Base-by-base conservation (phyloP, 2,888 invertebrate species). In the Pachydiplax longipennis region DNA sequence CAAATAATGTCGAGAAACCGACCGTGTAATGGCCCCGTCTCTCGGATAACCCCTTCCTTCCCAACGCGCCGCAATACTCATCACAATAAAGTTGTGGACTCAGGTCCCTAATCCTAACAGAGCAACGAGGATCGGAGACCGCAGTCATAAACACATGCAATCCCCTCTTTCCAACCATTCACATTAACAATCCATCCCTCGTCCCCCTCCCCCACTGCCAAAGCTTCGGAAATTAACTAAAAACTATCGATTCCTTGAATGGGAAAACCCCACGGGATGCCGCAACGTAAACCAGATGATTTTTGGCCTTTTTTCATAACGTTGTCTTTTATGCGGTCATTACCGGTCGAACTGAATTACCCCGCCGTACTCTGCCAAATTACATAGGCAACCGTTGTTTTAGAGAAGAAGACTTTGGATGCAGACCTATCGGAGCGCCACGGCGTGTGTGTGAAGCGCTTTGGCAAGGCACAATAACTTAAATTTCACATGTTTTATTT, bases 81-180 rank as follows among this genome's bases (percentile, higher is more conserved):
- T 83, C 83, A 83, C 83, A 83, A 83, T 83, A 83, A 83, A 83
- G 83, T 83, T 83, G 83, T 83, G 83, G 40, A 61, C 35, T 53
- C 83, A 53, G 53, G 58, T 18, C 58, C 83, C 83, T 58, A 83
- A 83, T 58, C 83, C 58, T 31, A 44, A 58, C 83, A 35, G 15
- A 58, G 15, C 82, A 53, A 53, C 82, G n/a, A n/a, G n/a, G n/a
- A n/a, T n/a, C n/a, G 53, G 82, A 82, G 83, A 87, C 87, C 87
- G 37, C 87, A 61, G 61, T 35, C 87, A 65, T 87, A 87, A 87
- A 87, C 58, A 58, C 61, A n/a, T 5, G 61, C 35, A 2, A 31
- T 48, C 15, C 82, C 82, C 8, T 18, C 80, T 44, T 22, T 44
- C 22, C 81, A n/a, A n/a, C 53, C 81, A 65, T 65, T 25, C 40